Evolutionary conservation across 2,797 vertebrate species (phyloP).

Genomic region (Pseudochirops cupreus): DNA sequence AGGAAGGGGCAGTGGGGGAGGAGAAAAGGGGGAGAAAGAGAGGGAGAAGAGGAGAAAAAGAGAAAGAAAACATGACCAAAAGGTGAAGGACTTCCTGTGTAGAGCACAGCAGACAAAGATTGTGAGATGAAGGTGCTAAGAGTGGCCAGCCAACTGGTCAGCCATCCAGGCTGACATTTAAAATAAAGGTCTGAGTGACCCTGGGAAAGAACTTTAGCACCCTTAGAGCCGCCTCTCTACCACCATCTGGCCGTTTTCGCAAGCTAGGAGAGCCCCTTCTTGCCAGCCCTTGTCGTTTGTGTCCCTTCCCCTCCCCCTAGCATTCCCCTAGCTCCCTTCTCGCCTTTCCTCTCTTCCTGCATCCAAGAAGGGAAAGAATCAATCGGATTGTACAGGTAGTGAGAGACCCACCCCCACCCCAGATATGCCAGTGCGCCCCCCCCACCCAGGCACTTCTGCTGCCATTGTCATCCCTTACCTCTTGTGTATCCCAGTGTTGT

Average conservation of each 20-base stretch:
- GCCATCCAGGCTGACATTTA: not conserved
- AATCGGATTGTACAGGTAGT: not conserved
- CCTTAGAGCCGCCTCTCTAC: not conserved
- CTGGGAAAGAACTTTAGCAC: not conserved
- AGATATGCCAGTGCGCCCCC: not conserved
- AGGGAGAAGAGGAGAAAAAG: not conserved
- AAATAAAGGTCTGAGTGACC: not conserved
- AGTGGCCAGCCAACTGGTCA: not conserved
- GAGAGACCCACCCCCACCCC: not conserved
- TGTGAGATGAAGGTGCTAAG: not conserved
- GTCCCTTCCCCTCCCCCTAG: not conserved
- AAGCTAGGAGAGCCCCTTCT: not conserved
- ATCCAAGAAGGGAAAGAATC: not conserved
- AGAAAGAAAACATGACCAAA: not conserved
- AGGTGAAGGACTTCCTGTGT: not conserved
- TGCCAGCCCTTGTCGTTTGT: not conserved
- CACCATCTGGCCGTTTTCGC: not conserved
- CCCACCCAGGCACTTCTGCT: not conserved
- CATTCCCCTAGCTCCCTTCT: not conserved
- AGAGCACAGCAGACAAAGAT: not conserved
- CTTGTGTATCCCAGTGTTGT: not conserved
- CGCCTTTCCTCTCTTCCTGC: not conserved
- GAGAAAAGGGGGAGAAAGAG: slow-evolving; percentile 57
- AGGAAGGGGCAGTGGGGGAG: slow-evolving; percentile 46
- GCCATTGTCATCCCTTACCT: not conserved